Conservation (phyloP, 2,888 invertebrate species). For the Pammene aurita region DNA sequence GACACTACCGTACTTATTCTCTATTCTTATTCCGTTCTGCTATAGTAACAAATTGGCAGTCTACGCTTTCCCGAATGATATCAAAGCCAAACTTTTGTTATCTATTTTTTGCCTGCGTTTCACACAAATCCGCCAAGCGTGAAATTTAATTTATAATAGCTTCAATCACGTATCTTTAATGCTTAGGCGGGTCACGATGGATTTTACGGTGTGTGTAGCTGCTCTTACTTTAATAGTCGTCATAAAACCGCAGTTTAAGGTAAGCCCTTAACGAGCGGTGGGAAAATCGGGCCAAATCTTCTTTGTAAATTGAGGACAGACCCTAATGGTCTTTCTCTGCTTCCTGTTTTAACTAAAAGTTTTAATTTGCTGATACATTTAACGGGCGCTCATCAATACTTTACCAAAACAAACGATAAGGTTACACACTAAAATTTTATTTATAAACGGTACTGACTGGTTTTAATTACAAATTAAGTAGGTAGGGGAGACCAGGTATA, state of each 20-base stretch:
- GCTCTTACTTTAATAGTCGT: conserved; percentile 41
- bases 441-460: too few species aligned
- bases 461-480: too few species aligned
- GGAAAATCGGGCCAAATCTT: conserved; percentile 27
- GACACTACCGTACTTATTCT: not conserved
- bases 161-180: conserved; percentile 63
- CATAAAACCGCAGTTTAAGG: conserved; percentile 37
- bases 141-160: conserved; percentile 74
- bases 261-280: conserved; percentile 37
- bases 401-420: too few species aligned
- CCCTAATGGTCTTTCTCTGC: conserved; percentile 30
- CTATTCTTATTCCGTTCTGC: too few species aligned
- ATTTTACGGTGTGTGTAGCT: conserved; percentile 41
- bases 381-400: not conserved
- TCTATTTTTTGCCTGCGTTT: conserved; percentile 61
- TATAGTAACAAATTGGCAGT: conserved; percentile 18
- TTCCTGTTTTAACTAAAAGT: conserved; percentile 14
- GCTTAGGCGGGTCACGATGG: conserved; percentile 42
- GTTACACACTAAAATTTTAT: too few species aligned
- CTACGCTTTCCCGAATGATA: conserved; percentile 26
- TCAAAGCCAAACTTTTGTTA: conserved; percentile 45
- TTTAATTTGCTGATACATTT: conserved; percentile 18
- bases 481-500: too few species aligned
- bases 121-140: conserved; percentile 64
- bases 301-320: conserved; percentile 30